Conservation (phyloP, 2,113 vertebrate genomes). For the Plectropomus leopardus region DNA sequence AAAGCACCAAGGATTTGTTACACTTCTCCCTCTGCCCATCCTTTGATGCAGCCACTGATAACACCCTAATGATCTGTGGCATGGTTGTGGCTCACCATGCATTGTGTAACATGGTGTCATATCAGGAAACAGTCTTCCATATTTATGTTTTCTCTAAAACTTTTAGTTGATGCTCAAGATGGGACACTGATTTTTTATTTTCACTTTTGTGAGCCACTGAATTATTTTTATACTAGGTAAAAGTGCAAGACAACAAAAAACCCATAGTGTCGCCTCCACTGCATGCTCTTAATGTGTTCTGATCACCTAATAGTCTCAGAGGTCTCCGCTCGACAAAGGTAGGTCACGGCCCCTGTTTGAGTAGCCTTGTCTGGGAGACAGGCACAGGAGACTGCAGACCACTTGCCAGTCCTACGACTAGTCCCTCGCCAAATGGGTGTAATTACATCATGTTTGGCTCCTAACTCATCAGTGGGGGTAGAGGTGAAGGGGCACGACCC, state of each 20-base stretch:
- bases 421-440: slow-evolving; percentile 70
- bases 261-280: slow-evolving; percentile 14
- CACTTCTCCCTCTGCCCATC: slow-evolving; percentile 74
- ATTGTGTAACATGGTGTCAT: slow-evolving; percentile 18
- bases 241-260: not conserved
- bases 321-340: slow-evolving; percentile 73
- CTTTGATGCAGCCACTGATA: slow-evolving; percentile 79
- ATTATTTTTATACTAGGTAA: not conserved
- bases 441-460: slow-evolving; percentile 82
- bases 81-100: slow-evolving; percentile 46
- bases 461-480: slow-evolving; percentile 59
- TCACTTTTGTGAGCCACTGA: not conserved
- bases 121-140: slow-evolving; percentile 19
- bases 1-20: slow-evolving; percentile 82
- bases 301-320: slow-evolving; percentile 52
- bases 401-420: slow-evolving; percentile 64
- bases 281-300: slow-evolving; percentile 44
- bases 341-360: slow-evolving; percentile 60
- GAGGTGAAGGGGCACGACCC: slow-evolving; percentile 76
- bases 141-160: slow-evolving; percentile 9
- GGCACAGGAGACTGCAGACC: slow-evolving; percentile 55
- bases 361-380: slow-evolving; percentile 56
- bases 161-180: not conserved
- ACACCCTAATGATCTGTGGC: slow-evolving; percentile 67
- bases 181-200: not conserved